Evolutionary conservation across 2,888 invertebrate species (phyloP), one percentile per base, ranked within the genome.

Genomic region (Pollenia angustigena): DNA sequence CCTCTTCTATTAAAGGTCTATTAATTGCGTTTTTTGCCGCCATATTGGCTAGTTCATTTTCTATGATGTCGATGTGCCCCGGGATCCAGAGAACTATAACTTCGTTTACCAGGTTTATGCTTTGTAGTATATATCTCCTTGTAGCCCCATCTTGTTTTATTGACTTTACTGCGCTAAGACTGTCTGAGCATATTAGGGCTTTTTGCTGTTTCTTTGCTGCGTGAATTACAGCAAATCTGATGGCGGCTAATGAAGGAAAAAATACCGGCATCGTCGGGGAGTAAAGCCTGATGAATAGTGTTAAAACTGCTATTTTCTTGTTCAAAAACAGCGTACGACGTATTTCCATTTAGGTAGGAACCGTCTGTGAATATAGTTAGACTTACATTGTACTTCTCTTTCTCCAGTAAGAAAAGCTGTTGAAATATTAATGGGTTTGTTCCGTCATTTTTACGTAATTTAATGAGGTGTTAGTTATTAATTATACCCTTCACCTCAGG

Each of bases 131-230:
- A 12, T 23, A 58, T 23, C 23, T 58, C 18, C 58, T 58, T 18
- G 2, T 58, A 6, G 4, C 48, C 14, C 58, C 23, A 8, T 58
- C 23, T 23, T 23, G 18, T 23, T 58, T 58, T 58, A 58, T 12
- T 12, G 58, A 58, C 18, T 58, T 58, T 8, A 58, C 58, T 23
- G 58, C 58, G 58, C 58, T 58, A 12, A 58, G 58, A 23, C 58
- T 58, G 32, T 58, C 58, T 12, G 58, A 18, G 58, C 58, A 58
- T 12, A 58, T 58, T 7, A 58, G 52, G 10, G 23, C 12, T 58
- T 23, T 18, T 58, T 32, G 23, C 32, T 23, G 23, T 58, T 32
- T n/a, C 6, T 32, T 4, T 32, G 32, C 6, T 32, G 32, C 32
- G 32, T 32, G 32, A 32, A 32, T 23, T 58, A 58, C 58, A 10